Conservation (phyloP, 2,113 vertebrate species). For the Oncorhynchus kisutch region DNA sequence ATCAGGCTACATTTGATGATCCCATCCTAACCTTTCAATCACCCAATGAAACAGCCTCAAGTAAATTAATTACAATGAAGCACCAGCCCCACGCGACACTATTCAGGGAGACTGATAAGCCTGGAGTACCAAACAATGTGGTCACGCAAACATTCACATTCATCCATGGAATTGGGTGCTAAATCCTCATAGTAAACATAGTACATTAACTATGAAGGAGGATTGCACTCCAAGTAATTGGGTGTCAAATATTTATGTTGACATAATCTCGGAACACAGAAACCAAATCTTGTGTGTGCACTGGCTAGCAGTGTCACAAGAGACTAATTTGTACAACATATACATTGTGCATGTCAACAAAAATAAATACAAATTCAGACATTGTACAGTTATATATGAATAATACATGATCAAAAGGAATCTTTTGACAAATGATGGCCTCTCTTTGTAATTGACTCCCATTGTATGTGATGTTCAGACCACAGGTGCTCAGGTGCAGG, state of each 20-base stretch:
- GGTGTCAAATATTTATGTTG: neutral
- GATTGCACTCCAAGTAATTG: neutral
- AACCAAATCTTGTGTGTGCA: too few relatives aligned
- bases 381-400: neutral
- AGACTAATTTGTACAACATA: too few relatives aligned
- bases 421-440: neutral
- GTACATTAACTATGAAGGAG: too few relatives aligned
- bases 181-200: too few relatives aligned
- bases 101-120: too few relatives aligned
- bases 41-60: too few relatives aligned
- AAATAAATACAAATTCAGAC: neutral
- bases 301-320: too few relatives aligned
- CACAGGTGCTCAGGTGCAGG: slow-evolving; percentile 93
- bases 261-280: neutral
- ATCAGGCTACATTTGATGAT: too few relatives aligned
- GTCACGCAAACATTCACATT: neutral
- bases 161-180: too few relatives aligned
- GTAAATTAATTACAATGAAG: too few relatives aligned
- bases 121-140: neutral
- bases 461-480: slow-evolving; percentile 72
- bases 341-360: neutral
- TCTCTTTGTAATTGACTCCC: slow-evolving; percentile 17
- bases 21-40: too few relatives aligned
- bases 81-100: too few relatives aligned
- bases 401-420: neutral